These are phyloP conservation scores for Solea solea DNA, from an alignment of 2,113 vertebrate species.

Conservation along the genomic window DNA sequence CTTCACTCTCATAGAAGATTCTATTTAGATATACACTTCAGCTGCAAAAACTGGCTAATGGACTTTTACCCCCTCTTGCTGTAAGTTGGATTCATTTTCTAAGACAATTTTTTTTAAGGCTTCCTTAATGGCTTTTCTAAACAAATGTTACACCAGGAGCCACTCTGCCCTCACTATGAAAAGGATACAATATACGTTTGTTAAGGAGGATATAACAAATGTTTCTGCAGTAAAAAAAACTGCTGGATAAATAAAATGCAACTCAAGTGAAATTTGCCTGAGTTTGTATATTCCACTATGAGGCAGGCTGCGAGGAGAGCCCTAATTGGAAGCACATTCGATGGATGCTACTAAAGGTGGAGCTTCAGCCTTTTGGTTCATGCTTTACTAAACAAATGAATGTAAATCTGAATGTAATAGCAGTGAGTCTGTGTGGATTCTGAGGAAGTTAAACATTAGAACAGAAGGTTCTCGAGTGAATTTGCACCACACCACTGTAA, in stretches of 20 bases:
- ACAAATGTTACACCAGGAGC: slow-evolving; percentile 44
- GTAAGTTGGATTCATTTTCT: slow-evolving; percentile 27
- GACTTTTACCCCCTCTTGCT: slow-evolving; percentile 25
- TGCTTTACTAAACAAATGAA: slow-evolving; percentile 7
- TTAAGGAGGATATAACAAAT: slow-evolving; percentile 69
- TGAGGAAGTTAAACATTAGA: slow-evolving; percentile 48
- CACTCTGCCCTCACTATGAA: slow-evolving; percentile 34
- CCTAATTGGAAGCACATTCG: slow-evolving; percentile 58
- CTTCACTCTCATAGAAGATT: slow-evolving; percentile 40
- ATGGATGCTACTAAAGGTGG: slow-evolving; percentile 33
- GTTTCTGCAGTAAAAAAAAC: slow-evolving; percentile 61
- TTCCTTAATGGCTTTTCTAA: slow-evolving; percentile 36
- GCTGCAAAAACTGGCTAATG: slow-evolving; percentile 37
- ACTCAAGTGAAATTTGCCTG: slow-evolving; percentile 57
- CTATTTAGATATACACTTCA: slow-evolving; percentile 65
- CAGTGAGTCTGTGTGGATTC: slow-evolving; percentile 26
- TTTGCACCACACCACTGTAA: slow-evolving; percentile 48
- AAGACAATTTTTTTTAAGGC: slow-evolving; percentile 32
- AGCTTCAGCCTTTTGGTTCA: slow-evolving; percentile 22
- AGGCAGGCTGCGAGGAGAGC: slow-evolving; percentile 46
- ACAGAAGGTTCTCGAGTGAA: slow-evolving; percentile 61
- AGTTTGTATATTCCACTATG: slow-evolving; percentile 52
- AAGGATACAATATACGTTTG: slow-evolving; percentile 52
- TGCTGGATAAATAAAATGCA: slow-evolving; percentile 69
- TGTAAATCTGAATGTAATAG: slow-evolving; percentile 23